A percentile compares a stretch with the other conserved stretches of the same genome.
These are phyloP conservation scores for Dendrophyllia cribrosa DNA, from an alignment of 64 coral and sea anemone species.

Conservation along the genomic window DNA sequence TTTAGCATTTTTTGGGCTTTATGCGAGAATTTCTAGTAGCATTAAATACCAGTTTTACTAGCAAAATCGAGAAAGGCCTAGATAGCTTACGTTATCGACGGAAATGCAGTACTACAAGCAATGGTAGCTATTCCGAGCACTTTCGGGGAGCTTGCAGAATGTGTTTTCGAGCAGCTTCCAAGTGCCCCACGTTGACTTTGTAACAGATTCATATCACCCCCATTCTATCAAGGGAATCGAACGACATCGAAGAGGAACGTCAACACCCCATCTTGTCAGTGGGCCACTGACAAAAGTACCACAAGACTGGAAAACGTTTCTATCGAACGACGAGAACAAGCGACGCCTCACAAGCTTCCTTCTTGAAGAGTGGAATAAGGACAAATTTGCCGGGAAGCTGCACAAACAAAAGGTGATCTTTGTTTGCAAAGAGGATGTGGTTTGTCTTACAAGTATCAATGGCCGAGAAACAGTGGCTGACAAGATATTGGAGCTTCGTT, in stretches of 20 bases:
- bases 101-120: too few relatives aligned
- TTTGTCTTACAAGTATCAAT: too few relatives aligned
- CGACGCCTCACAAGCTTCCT: conserved; percentile 1
- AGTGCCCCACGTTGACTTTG: background rate
- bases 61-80: conserved; percentile 55
- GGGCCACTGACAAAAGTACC: conserved; percentile 32
- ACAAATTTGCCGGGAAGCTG: background rate
- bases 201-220: conserved; percentile 21
- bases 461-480: too few relatives aligned
- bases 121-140: background rate
- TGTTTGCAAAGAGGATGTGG: too few relatives aligned
- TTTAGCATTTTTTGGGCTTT: conserved; percentile 56
- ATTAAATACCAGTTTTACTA: conserved; percentile 62
- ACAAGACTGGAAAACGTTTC: conserved; percentile 21
- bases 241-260: conserved; percentile 5
- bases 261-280: conserved; percentile 11
- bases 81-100: conserved; percentile 19
- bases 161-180: too few relatives aligned
- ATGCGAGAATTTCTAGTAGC: conserved; percentile 44
- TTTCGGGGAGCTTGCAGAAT: background rate
- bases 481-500: too few relatives aligned
- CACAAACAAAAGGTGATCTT: too few relatives aligned
- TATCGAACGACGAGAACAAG: conserved; percentile 43
- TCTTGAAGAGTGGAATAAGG: conserved; percentile 42
- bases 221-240: conserved; percentile 11